phyloP scores from a whole-genome alignment of 2,797 vertebrate species.

The Emydoidea blandingii region DNA sequence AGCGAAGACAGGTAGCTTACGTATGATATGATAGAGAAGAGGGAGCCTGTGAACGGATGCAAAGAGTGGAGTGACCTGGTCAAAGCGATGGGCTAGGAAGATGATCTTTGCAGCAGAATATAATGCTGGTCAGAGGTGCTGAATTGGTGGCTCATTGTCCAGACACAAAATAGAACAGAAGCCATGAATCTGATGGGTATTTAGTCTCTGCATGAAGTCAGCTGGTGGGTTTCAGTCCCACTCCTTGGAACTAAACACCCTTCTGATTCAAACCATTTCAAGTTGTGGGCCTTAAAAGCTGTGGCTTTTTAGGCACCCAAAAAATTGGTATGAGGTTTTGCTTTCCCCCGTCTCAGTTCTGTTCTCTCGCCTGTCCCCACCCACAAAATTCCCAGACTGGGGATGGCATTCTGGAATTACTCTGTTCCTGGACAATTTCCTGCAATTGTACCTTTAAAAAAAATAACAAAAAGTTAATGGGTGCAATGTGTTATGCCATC shows the following conservation, averaged over 20 bases:
- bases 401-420: slow-evolving; percentile 19
- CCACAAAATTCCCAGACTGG: slow-evolving; percentile 37
- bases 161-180: not conserved
- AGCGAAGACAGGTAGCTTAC: not conserved
- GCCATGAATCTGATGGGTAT: rapidly evolving
- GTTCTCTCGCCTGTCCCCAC: slow-evolving; percentile 26
- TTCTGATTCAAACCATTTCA: not conserved
- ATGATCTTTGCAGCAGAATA: not conserved
- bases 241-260: not conserved
- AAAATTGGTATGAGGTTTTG: not conserved
- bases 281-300: not conserved
- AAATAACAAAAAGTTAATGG: not conserved
- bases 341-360: not conserved
- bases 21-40: not conserved
- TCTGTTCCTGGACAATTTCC: slow-evolving; percentile 56
- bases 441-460: slow-evolving; percentile 44
- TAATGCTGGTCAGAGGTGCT: not conserved
- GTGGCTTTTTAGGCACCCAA: not conserved
- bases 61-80: not conserved
- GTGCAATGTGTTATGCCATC: not conserved
- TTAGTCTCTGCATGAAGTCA: not conserved
- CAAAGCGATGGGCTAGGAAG: rapidly evolving
- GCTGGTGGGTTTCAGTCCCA: not conserved
- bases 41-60: not conserved
- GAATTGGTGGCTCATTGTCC: not conserved